A percentile compares a stretch with the other conserved stretches of the same genome.
Conservation (phyloP, 2,888 invertebrate genomes). For the Epirrhoe tristata region DNA sequence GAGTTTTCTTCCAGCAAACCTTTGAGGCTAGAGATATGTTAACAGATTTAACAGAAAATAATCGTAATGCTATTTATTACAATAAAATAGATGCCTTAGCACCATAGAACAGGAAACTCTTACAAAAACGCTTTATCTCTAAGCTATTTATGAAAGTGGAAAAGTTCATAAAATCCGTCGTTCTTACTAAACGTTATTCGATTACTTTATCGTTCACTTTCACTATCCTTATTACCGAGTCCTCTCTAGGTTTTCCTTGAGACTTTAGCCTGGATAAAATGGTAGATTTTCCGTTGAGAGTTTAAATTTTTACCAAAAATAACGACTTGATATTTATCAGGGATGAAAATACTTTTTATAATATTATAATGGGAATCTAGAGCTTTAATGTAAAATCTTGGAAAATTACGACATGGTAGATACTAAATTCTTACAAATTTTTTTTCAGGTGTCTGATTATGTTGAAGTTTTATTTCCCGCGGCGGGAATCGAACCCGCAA, state of each 20-base stretch:
- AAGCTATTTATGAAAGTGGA: conserved; percentile 27
- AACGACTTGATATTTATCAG: neutral
- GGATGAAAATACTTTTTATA: neutral
- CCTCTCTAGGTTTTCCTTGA: conserved; percentile 9
- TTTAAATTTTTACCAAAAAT: neutral
- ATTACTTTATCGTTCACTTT: conserved; percentile 34
- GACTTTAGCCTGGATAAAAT: conserved; percentile 5
- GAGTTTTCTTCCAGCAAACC: too few relatives aligned
- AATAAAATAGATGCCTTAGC: neutral
- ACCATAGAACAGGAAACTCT: neutral
- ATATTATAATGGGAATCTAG: neutral
- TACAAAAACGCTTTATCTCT: conserved; percentile 15
- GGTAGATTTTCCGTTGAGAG: neutral
- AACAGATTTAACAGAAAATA: too few relatives aligned
- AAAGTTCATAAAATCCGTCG: conserved; percentile 47
- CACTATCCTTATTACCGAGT: conserved; percentile 24
- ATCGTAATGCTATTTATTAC: neutral
- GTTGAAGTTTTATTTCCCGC: too few relatives aligned
- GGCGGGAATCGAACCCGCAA: too few relatives aligned
- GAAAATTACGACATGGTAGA: too few relatives aligned
- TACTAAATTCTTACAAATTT: too few relatives aligned
- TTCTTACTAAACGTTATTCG: conserved; percentile 42
- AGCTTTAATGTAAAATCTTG: too few relatives aligned
- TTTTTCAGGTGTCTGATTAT: too few relatives aligned
- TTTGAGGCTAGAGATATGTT: too few relatives aligned